These are phyloP conservation scores for Solea senegalensis DNA, from an alignment of 2,113 vertebrate genomes.

Conservation along the genomic window DNA sequence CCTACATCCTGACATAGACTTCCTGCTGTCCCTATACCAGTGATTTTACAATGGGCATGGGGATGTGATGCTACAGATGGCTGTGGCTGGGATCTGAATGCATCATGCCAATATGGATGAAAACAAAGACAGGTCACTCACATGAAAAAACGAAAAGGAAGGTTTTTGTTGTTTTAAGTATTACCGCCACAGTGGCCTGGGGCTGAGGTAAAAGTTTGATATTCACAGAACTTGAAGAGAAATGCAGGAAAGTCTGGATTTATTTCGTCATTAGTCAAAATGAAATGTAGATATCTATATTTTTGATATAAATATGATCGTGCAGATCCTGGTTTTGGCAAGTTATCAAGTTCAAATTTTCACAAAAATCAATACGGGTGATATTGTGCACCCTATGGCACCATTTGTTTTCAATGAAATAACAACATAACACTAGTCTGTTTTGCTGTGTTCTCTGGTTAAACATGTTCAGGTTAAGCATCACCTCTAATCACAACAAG, in stretches of 20 bases:
- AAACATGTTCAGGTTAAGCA: not conserved
- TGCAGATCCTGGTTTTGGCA: no score
- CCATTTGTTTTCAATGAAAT: not conserved
- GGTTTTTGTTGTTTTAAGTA: conserved; percentile 18
- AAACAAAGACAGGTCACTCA: conserved; percentile 39
- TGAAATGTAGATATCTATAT: no score
- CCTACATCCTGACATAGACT: conserved; percentile 36
- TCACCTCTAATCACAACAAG: not conserved
- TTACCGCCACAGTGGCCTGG: conserved; percentile 58
- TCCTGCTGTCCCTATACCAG: conserved; percentile 46
- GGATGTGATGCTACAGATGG: conserved; percentile 52
- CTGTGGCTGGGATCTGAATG: conserved; percentile 39
- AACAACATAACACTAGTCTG: not conserved
- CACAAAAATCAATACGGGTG: no score
- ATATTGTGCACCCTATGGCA: no score
- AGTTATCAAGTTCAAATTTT: no score
- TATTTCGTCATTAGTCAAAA: no score
- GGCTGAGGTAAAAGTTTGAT: not conserved
- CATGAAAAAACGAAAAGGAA: not conserved
- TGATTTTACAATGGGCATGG: conserved; percentile 53
- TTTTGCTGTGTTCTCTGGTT: not conserved
- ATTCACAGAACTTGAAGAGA: not conserved
- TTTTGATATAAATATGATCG: no score
- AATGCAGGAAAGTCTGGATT: no score
- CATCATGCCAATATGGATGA: conserved; percentile 72